phyloP scores from a whole-genome alignment of 1,140 invertebrate species.

The Drosophila parvula region DNA sequence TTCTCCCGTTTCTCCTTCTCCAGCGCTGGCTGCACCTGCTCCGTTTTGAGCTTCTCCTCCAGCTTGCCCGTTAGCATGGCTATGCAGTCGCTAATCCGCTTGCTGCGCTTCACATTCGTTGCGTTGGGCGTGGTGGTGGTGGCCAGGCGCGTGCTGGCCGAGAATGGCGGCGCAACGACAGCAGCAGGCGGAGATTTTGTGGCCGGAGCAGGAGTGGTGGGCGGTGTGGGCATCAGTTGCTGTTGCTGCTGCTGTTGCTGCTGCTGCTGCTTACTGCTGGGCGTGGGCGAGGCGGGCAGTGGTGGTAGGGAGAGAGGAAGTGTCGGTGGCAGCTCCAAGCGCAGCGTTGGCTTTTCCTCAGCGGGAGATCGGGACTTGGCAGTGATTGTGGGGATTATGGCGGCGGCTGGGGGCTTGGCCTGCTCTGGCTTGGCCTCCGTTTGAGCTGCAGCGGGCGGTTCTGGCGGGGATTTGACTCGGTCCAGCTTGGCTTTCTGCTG shows the following conservation, averaged over 20 bases:
- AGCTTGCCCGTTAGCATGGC: slow-evolving; percentile 86
- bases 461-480: slow-evolving; percentile 21
- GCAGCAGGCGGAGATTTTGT: slow-evolving; percentile 27
- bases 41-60: slow-evolving; percentile 83
- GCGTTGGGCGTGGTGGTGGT: neutral
- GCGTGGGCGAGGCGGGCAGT: neutral
- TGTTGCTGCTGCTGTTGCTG: slow-evolving; percentile 43
- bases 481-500: slow-evolving; percentile 11
- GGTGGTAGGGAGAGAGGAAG: neutral
- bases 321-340: slow-evolving; percentile 3
- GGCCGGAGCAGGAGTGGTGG: slow-evolving; percentile 52
- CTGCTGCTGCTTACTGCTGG: no score
- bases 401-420: neutral
- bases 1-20: neutral
- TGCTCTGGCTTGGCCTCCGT: neutral
- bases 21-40: slow-evolving; percentile 8
- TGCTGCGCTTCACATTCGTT: slow-evolving; percentile 75
- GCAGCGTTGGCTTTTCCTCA: slow-evolving; percentile 21
- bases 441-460: neutral
- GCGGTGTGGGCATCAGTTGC: slow-evolving; percentile 54
- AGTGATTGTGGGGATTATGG: slow-evolving; percentile 11
- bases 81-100: slow-evolving; percentile 85
- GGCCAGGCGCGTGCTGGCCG: slow-evolving; percentile 4
- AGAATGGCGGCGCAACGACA: neutral
- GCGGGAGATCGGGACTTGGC: slow-evolving; percentile 37